A percentile compares a stretch with the other conserved stretches of the same genome.
Evolutionary conservation across 1,140 invertebrate genomes (phyloP).

Genomic region (Bombus vancouverensis): DNA sequence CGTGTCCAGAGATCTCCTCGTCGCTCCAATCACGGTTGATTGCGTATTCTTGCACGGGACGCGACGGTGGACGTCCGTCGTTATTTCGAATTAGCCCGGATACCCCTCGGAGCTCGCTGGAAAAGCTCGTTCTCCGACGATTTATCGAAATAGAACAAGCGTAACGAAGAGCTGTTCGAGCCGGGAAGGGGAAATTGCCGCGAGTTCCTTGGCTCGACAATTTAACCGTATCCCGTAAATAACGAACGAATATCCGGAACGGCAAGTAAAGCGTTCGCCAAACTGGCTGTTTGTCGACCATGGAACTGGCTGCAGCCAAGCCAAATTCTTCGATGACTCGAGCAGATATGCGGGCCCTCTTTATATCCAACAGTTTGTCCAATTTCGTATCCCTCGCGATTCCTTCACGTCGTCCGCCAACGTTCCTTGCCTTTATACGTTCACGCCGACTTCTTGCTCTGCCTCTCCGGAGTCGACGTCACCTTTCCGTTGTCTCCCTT

Average conservation of each 20-base stretch:
- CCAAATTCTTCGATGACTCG: slow-evolving; percentile 32
- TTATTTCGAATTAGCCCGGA: slow-evolving; percentile 31
- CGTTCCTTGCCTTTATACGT: not conserved
- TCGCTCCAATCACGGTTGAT: slow-evolving; percentile 16
- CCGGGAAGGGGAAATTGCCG: slow-evolving; percentile 25
- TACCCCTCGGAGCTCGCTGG: not conserved
- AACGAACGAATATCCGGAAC: slow-evolving; percentile 30
- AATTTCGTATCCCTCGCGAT: slow-evolving; percentile 26
- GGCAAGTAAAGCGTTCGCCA: not conserved
- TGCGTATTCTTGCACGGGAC: slow-evolving; percentile 26
- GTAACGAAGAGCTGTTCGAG: slow-evolving; percentile 25
- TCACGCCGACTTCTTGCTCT: not conserved
- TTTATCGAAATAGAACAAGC: slow-evolving; percentile 37
- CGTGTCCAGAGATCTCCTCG: not conserved
- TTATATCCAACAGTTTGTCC: slow-evolving; percentile 27
- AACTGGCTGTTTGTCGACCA: not conserved
- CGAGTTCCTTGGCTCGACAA: slow-evolving; percentile 33
- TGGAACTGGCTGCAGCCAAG: not conserved
- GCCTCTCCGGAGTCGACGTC: too few relatives aligned
- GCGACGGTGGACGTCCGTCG: slow-evolving; percentile 3
- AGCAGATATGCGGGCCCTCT: slow-evolving; percentile 31
- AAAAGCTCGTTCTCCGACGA: slow-evolving; percentile 29
- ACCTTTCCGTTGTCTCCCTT: not conserved
- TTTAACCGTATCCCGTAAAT: slow-evolving; percentile 34
- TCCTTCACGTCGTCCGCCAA: not conserved